Percentiles rank a stretch among this genome's conserved stretches.
These are phyloP conservation scores for Gambusia affinis DNA, from an alignment of 2,113 vertebrate species.

Conservation along the genomic window DNA sequence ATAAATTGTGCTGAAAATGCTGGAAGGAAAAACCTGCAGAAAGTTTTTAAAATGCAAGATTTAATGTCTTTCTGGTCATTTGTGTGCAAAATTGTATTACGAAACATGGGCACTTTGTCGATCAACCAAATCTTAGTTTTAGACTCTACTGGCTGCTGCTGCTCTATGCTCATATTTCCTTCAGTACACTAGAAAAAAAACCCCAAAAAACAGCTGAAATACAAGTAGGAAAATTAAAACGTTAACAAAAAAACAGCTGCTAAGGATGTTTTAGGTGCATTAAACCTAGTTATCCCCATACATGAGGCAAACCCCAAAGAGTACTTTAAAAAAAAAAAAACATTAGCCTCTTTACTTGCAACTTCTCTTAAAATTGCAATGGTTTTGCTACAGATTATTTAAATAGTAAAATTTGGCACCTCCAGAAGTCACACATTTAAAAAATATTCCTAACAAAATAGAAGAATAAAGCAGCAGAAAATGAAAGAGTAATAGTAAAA, in stretches of 20 bases:
- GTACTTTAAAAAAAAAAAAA: too few relatives aligned
- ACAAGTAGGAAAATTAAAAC: too few relatives aligned
- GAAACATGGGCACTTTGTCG: too few relatives aligned
- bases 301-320: background rate
- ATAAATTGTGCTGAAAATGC: background rate
- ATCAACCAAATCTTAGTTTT: background rate
- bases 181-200: background rate
- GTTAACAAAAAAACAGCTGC: too few relatives aligned
- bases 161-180: background rate
- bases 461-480: background rate
- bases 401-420: background rate
- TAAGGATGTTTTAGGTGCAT: too few relatives aligned
- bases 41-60: background rate
- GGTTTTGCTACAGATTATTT: background rate
- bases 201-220: too few relatives aligned
- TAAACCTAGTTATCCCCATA: background rate
- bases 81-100: background rate
- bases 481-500: background rate
- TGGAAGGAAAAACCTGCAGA: background rate
- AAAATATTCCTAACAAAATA: background rate
- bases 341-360: too few relatives aligned
- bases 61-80: background rate
- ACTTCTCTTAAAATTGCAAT: too few relatives aligned
- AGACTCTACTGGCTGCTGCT: background rate
- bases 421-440: background rate